A percentile compares a stretch with the other conserved stretches of the same genome.
Evolutionary conservation across 2,113 vertebrate species (phyloP).

Genomic region (Synchiropus splendidus): DNA sequence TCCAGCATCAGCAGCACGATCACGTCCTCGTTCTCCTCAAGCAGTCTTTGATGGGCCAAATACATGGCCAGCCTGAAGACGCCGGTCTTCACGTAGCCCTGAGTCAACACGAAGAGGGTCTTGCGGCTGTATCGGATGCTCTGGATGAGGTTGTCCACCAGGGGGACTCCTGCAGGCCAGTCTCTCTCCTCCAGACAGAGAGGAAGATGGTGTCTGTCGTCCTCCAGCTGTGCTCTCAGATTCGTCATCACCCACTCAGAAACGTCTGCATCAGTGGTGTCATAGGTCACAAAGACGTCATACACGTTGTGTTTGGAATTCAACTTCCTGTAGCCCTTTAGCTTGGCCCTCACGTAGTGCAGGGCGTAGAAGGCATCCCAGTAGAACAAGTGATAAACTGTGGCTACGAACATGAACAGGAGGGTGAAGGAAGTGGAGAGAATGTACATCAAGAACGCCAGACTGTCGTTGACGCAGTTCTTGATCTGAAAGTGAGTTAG

Average conservation of each 20-base stretch:
- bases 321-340: slow-evolving; percentile 53
- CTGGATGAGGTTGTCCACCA: slow-evolving; percentile 68
- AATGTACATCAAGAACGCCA: slow-evolving; percentile 39
- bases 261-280: slow-evolving; percentile 63
- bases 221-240: slow-evolving; percentile 64
- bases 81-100: slow-evolving; percentile 65
- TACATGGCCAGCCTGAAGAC: slow-evolving; percentile 70
- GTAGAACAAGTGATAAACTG: slow-evolving; percentile 66
- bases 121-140: slow-evolving; percentile 73
- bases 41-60: slow-evolving; percentile 73
- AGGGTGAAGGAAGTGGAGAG: slow-evolving; percentile 51
- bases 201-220: slow-evolving; percentile 48
- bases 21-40: slow-evolving; percentile 70
- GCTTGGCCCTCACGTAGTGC: slow-evolving; percentile 53
- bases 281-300: slow-evolving; percentile 66
- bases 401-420: slow-evolving; percentile 37
- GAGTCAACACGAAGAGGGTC: slow-evolving; percentile 64
- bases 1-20: slow-evolving; percentile 76
- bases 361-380: slow-evolving; percentile 67
- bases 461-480: slow-evolving; percentile 44
- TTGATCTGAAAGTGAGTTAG: slow-evolving; percentile 46
- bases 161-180: slow-evolving; percentile 62
- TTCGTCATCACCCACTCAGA: slow-evolving; percentile 68
- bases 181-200: slow-evolving; percentile 66
- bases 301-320: slow-evolving; percentile 44